A percentile compares a stretch with the other conserved stretches of the same genome.
phyloP scores from a whole-genome alignment of 2,888 invertebrate genomes.

The Leuctra nigra region DNA sequence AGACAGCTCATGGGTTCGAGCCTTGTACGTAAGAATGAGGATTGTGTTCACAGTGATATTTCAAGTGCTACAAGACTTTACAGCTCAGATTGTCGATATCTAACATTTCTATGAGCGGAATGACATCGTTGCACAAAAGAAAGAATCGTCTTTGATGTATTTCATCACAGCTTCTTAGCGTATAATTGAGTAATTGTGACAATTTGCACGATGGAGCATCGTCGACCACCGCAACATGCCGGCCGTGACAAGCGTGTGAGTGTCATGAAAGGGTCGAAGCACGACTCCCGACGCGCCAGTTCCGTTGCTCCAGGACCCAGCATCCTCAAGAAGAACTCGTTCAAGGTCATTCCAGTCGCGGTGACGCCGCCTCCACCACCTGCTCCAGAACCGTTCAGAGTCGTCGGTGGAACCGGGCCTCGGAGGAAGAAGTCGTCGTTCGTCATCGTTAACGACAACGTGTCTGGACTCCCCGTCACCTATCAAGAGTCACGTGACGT shows the following conservation, averaged over 20 bases:
- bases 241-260: background rate
- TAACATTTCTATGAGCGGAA: too few species aligned
- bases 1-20: too few species aligned
- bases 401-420: slow-evolving; percentile 29
- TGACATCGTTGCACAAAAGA: too few species aligned
- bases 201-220: too few species aligned
- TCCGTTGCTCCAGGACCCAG: background rate
- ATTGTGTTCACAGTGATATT: too few species aligned
- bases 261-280: background rate
- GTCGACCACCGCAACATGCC: background rate
- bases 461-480: slow-evolving; percentile 40
- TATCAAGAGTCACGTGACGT: slow-evolving; percentile 39
- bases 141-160: too few species aligned
- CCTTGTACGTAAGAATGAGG: too few species aligned
- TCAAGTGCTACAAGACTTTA: too few species aligned
- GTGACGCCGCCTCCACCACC: slow-evolving; percentile 30
- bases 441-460: slow-evolving; percentile 56
- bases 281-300: background rate
- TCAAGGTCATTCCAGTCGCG: slow-evolving; percentile 29
- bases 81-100: too few species aligned
- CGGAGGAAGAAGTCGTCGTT: slow-evolving; percentile 46
- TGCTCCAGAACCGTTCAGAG: slow-evolving; percentile 29
- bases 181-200: too few species aligned
- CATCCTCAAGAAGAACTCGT: slow-evolving; percentile 25
- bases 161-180: too few species aligned